phyloP scores from a whole-genome alignment of 2,888 invertebrate species.

The Ferdinandea cuprea region DNA sequence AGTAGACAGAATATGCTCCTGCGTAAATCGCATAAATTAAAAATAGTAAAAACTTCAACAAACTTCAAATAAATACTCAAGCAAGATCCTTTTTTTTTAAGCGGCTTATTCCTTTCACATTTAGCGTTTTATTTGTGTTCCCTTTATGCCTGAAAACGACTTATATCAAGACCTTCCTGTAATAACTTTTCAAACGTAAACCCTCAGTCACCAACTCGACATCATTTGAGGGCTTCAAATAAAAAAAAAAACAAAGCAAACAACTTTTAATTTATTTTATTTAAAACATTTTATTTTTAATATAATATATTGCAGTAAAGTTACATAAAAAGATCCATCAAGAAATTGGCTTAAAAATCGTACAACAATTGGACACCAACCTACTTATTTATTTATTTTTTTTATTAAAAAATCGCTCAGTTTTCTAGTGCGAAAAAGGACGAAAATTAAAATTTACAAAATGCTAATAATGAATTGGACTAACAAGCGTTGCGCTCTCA shows the following conservation, averaged over 20 bases:
- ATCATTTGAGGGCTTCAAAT: conserved; percentile 78
- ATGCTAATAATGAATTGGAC: conserved; percentile 56
- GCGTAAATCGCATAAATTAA: too few relatives aligned
- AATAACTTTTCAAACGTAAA: too few relatives aligned
- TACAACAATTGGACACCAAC: conserved; percentile 36
- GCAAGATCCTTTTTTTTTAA: too few relatives aligned
- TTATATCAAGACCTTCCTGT: too few relatives aligned
- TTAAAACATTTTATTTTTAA: conserved; percentile 56
- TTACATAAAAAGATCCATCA: conserved; percentile 53
- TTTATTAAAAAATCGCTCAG: background rate
- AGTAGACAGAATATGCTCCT: too few relatives aligned
- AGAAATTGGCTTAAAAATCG: conserved; percentile 38
- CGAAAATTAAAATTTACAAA: conserved; percentile 6
- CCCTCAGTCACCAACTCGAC: conserved; percentile 80
- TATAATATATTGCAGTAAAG: conserved; percentile 32
- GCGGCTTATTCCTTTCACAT: too few relatives aligned
- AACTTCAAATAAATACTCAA: too few relatives aligned
- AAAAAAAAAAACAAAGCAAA: background rate
- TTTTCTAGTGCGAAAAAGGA: background rate
- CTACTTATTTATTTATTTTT: background rate
- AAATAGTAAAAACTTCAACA: too few relatives aligned
- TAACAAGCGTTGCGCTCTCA: conserved; percentile 37
- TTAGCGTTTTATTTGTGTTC: too few relatives aligned
- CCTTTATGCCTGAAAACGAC: too few relatives aligned
- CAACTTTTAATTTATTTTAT: background rate